A percentile compares a stretch with the other conserved stretches of the same genome.
Conservation (phyloP, 2,113 vertebrate genomes). For the Misgurnus mizolepis region DNA sequence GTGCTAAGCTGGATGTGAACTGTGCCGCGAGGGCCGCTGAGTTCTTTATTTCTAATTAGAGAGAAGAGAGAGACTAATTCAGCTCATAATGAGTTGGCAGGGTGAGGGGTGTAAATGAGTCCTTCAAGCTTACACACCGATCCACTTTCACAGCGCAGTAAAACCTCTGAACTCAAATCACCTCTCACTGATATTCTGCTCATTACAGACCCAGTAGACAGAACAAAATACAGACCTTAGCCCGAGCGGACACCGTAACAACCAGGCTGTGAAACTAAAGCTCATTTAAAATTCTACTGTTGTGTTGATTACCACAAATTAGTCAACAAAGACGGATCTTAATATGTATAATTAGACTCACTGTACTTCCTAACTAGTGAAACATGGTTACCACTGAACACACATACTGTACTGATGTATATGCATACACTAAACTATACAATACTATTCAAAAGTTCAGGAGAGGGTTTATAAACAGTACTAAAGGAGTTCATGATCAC, state of each 20-base stretch:
- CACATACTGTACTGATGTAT: no score
- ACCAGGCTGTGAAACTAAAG: no score
- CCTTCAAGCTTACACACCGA: constrained; percentile 9
- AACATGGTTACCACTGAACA: no score
- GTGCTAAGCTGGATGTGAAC: not conserved
- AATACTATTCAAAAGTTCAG: no score
- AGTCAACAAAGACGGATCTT: no score
- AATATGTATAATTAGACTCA: no score
- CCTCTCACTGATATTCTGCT: not conserved
- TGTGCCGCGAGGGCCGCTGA: not conserved
- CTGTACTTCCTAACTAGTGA: no score
- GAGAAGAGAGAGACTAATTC: constrained; percentile 45
- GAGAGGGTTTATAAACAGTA: no score
- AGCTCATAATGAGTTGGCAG: constrained; percentile 49
- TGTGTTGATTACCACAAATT: no score
- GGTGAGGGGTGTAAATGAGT: constrained; percentile 3
- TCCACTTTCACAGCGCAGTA: not conserved
- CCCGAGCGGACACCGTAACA: not conserved
- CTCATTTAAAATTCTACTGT: no score
- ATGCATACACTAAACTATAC: no score
- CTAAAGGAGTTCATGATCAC: no score
- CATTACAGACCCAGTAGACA: not conserved
- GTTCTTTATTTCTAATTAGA: constrained; percentile 32
- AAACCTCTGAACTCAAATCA: not conserved
- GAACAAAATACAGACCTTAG: not conserved